These are phyloP conservation scores for Venusia cambrica DNA, from an alignment of 2,888 invertebrate genomes.

Conservation along the genomic window DNA sequence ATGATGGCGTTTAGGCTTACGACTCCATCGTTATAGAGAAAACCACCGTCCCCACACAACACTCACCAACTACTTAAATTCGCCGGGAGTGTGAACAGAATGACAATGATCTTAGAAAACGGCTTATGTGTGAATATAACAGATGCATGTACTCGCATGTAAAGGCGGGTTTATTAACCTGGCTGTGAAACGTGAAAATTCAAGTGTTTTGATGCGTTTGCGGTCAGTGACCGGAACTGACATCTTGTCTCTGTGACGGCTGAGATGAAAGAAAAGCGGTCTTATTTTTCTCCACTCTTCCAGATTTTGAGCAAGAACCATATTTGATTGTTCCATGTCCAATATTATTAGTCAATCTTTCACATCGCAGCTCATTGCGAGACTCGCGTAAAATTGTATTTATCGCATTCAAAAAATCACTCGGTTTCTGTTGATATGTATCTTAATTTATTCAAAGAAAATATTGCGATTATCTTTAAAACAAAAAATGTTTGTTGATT, in stretches of 20 bases:
- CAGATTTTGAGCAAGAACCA: slow-evolving; percentile 9
- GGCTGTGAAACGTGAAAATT: slow-evolving; percentile 13
- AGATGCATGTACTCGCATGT: slow-evolving; percentile 12
- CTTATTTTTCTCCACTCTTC: slow-evolving; percentile 11
- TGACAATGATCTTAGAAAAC: slow-evolving; percentile 14
- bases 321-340: slow-evolving; percentile 12
- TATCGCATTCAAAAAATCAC: slow-evolving; percentile 2
- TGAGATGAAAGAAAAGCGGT: slow-evolving; percentile 20
- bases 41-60: slow-evolving; percentile 1
- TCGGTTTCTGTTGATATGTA: no score
- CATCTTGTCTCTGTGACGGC: slow-evolving; percentile 18
- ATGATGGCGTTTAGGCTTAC: not conserved
- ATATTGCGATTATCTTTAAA: no score
- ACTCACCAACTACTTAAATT: not conserved
- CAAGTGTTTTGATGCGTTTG: slow-evolving; percentile 23
- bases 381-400: not conserved
- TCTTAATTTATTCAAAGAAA: no score
- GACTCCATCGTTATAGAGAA: slow-evolving; percentile 7
- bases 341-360: slow-evolving; percentile 10
- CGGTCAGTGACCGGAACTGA: slow-evolving; percentile 27
- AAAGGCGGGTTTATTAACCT: slow-evolving; percentile 18
- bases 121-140: slow-evolving; percentile 5
- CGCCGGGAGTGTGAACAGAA: slow-evolving; percentile 7
- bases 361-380: slow-evolving; percentile 5
- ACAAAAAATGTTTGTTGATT: no score